Conservation (phyloP, 1,140 invertebrate species). For the Drosophila mauritiana region DNA sequence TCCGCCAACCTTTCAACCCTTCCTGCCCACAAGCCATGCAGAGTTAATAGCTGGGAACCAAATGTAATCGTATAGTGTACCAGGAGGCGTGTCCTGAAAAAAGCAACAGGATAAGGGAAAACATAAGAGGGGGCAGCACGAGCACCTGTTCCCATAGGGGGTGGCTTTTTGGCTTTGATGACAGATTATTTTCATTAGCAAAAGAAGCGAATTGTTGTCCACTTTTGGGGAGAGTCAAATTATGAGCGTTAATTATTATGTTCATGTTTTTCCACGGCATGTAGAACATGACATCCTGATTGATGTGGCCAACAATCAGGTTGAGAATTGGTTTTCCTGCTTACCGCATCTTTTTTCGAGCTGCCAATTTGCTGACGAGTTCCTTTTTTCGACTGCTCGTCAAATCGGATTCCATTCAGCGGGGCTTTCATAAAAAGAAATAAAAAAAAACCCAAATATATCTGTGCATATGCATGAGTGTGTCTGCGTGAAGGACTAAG, state of each 20-base stretch:
- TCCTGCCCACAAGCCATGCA: slow-evolving; percentile 67
- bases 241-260: slow-evolving; percentile 76
- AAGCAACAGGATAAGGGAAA: slow-evolving; percentile 7
- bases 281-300: slow-evolving; percentile 59
- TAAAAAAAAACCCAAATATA: slow-evolving; percentile 44
- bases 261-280: slow-evolving; percentile 57
- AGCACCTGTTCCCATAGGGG: slow-evolving; percentile 57
- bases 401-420: slow-evolving; percentile 76
- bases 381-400: slow-evolving; percentile 44
- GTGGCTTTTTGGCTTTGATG: slow-evolving; percentile 70
- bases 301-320: slow-evolving; percentile 58
- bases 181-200: slow-evolving; percentile 83
- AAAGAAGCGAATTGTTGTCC: slow-evolving; percentile 24
- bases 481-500: slow-evolving; percentile 78
- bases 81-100: slow-evolving; percentile 9
- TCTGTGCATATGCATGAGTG: slow-evolving; percentile 71
- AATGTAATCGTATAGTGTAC: slow-evolving; percentile 35
- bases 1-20: slow-evolving; percentile 40
- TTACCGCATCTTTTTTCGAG: slow-evolving; percentile 21
- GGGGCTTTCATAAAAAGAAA: slow-evolving; percentile 44
- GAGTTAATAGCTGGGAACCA: slow-evolving; percentile 78
- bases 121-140: neutral
- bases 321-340: slow-evolving; percentile 24
- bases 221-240: slow-evolving; percentile 32
- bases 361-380: slow-evolving; percentile 72